Evolutionary conservation across 2,797 vertebrate species (phyloP), one percentile per base, ranked within the genome.

Genomic region (Danio tinwini): DNA sequence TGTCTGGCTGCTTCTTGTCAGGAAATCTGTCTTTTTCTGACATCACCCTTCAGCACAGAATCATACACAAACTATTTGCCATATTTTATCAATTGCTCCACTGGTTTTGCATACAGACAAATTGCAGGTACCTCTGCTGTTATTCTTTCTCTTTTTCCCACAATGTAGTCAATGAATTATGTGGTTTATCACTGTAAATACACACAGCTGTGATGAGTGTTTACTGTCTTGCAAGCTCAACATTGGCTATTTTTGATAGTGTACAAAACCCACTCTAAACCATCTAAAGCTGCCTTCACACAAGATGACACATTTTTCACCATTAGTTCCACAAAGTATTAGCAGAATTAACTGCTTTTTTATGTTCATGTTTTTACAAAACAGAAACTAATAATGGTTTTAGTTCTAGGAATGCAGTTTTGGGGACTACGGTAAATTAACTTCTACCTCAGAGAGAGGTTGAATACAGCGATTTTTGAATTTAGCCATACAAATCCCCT

Each of bases 1-100:
- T 67, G 52, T 72, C 39, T 58, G 10, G 14, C 42, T 13, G 12
- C 11, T 49, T 53, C 19, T 76, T 42, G 47, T 70, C 39, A 59
- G 21, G 17, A 53, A 69, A 53, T 17, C 5, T 40, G 6, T 3
- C 67, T 13, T n/a, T 7, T 72, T 58, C 70, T 72, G 40, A 58
- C 52, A 65, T 74, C 68, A 68, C 5, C 7, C 13, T 14, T 64
- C 5, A 50, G 16, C 29, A 49, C 65, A 56, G 6, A 11, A 64
- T 65, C 39, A 0, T 3, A 3, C 5, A 8, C 55, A 49, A 29
- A 47, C 62, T 44, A 37, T 47, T 37, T n/a, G 12, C 70, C 58
- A 42, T 55, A 6, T 55, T 42, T 70, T 42, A 55, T 37, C 13
- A 73, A 44, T 4, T 4, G 5, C 39, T 17, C 37, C 62, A 17